Percentiles rank a stretch among this genome's conserved stretches.
These are phyloP conservation scores for Cyclophora punctaria DNA, from an alignment of 2,888 invertebrate genomes.

Conservation along the genomic window DNA sequence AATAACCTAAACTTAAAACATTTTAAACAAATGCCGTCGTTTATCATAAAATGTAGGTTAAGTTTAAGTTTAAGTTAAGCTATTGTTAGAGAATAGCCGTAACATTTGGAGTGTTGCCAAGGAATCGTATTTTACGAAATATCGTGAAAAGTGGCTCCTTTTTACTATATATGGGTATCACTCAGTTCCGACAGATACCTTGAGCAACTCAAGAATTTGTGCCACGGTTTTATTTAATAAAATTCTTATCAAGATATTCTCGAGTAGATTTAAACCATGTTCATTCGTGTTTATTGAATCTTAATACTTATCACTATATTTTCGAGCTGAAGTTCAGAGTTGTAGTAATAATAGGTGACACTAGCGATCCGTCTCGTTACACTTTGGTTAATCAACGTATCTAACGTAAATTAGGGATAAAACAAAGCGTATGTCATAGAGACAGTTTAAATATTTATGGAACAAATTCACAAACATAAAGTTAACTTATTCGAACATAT, in stretches of 20 bases:
- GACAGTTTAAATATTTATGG: no score
- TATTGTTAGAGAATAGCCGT: constrained; percentile 20
- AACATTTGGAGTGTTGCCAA: constrained; percentile 43
- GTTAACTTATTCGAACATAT: no score
- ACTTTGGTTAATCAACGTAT: no score
- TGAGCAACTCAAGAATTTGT: constrained; percentile 5
- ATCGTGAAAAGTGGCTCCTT: constrained; percentile 20
- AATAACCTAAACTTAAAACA: constrained; percentile 11
- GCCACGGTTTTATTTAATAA: constrained; percentile 4
- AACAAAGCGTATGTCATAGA: no score
- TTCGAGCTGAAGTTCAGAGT: no score
- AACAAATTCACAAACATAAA: no score
- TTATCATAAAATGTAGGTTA: constrained; percentile 15
- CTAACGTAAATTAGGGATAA: no score
- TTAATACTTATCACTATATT: no score
- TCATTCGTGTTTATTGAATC: no score
- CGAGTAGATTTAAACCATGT: no score
- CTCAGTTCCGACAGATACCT: constrained; percentile 6
- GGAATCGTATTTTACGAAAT: constrained; percentile 27
- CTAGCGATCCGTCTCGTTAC: no score
- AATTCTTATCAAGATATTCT: constrained; percentile 1
- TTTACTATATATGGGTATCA: constrained; percentile 8
- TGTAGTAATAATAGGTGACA: no score
- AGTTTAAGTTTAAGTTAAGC: constrained; percentile 21
- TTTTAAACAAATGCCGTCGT: constrained; percentile 4